These are phyloP conservation scores for Trachymyrmex cornetzi DNA, from an alignment of 1,140 invertebrate species.

Conservation along the genomic window DNA sequence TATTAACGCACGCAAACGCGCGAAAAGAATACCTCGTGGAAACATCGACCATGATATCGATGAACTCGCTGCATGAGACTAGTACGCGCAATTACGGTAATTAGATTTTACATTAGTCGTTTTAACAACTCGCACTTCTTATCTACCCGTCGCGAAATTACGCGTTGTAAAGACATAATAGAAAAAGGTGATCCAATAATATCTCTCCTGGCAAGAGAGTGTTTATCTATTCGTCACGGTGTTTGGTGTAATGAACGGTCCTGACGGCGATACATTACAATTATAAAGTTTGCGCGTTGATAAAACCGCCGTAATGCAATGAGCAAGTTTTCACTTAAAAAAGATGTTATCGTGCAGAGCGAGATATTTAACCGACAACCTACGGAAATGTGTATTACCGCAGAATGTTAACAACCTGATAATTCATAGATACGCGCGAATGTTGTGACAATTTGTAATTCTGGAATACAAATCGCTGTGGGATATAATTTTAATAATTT, in stretches of 20 bases:
- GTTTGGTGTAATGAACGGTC: conserved; percentile 51
- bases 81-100: conserved; percentile 72
- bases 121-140: conserved; percentile 63
- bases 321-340: conserved; percentile 8
- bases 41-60: conserved; percentile 55
- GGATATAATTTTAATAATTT: too few relatives aligned
- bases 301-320: conserved; percentile 1
- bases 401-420: background rate
- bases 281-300: conserved; percentile 50
- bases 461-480: background rate
- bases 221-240: conserved; percentile 60
- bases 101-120: conserved; percentile 73
- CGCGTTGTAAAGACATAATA: conserved; percentile 73
- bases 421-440: too few relatives aligned
- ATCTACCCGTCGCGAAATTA: conserved; percentile 71
- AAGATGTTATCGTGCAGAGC: background rate
- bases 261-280: conserved; percentile 41
- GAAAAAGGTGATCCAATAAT: conserved; percentile 67
- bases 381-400: background rate
- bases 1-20: conserved; percentile 35
- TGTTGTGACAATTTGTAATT: conserved; percentile 14
- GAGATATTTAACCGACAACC: background rate
- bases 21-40: conserved; percentile 37
- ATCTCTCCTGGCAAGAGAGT: conserved; percentile 41
- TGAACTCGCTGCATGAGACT: conserved; percentile 42